Evolutionary conservation across 1,140 invertebrate genomes (phyloP).

Genomic region (Andricus grossulariae): DNA sequence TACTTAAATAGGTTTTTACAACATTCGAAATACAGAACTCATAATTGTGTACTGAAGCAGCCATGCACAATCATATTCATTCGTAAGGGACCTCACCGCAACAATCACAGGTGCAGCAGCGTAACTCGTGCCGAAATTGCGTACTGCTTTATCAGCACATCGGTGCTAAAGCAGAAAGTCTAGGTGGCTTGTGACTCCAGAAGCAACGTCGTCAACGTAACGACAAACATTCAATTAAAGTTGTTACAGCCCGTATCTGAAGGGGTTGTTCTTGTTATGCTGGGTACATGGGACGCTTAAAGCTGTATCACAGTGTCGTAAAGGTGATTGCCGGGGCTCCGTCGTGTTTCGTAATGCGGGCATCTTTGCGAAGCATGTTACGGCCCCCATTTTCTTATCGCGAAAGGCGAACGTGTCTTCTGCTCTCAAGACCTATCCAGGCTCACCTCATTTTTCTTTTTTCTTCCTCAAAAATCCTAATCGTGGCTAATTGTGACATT

Average conservation of each 20-base stretch:
- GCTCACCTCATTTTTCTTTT: slow-evolving; percentile 37
- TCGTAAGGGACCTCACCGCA: too few relatives aligned
- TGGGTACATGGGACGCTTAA: slow-evolving; percentile 57
- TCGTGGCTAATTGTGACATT: background rate
- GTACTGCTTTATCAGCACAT: background rate
- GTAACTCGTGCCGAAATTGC: too few relatives aligned
- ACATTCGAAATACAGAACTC: too few relatives aligned
- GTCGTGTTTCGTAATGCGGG: slow-evolving; percentile 69
- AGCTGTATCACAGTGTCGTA: slow-evolving; percentile 52
- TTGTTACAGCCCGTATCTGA: slow-evolving; percentile 52
- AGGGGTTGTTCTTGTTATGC: slow-evolving; percentile 69
- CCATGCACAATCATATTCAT: too few relatives aligned
- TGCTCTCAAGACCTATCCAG: slow-evolving; percentile 60
- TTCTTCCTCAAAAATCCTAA: background rate
- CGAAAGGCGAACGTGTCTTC: slow-evolving; percentile 70
- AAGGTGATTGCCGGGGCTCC: slow-evolving; percentile 65
- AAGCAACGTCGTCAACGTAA: slow-evolving; percentile 44
- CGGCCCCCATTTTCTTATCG: slow-evolving; percentile 70
- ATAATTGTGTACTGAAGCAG: too few relatives aligned
- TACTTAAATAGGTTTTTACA: too few relatives aligned
- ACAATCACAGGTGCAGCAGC: too few relatives aligned
- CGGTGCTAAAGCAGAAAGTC: slow-evolving; percentile 13
- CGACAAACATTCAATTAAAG: slow-evolving; percentile 71
- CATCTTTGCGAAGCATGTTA: slow-evolving; percentile 72
- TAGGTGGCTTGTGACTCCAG: slow-evolving; percentile 19